Conservation (phyloP, 2,797 vertebrate genomes). For the Protonibea diacanthus region DNA sequence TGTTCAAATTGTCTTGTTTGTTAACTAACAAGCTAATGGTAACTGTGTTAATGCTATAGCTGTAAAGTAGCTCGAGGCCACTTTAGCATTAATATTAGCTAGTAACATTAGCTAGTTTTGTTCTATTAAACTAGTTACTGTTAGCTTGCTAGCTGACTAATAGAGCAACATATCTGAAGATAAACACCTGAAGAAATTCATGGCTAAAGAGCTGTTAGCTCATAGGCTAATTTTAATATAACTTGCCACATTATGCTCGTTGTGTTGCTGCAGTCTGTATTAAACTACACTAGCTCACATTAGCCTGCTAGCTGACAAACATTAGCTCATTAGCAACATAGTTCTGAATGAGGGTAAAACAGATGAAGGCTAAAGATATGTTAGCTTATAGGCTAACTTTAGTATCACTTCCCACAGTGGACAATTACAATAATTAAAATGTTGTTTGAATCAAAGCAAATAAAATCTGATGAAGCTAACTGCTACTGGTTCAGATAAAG, state of each 20-base stretch:
- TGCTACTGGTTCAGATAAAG: neutral
- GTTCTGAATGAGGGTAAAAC: neutral
- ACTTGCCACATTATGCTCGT: neutral
- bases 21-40: neutral
- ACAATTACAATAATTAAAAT: too few relatives aligned
- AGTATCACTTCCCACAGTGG: neutral
- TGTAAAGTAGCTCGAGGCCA: too few relatives aligned
- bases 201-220: neutral
- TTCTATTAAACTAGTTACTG: neutral
- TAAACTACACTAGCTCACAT: neutral
- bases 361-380: neutral
- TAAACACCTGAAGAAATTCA: neutral
- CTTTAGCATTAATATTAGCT: neutral
- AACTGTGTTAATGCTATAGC: neutral
- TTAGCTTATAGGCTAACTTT: neutral
- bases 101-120: neutral
- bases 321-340: neutral
- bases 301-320: neutral
- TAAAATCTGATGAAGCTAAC: too few relatives aligned
- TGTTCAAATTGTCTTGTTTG: neutral
- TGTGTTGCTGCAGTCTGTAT: too few relatives aligned
- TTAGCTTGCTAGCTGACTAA: neutral
- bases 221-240: neutral
- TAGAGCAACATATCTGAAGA: neutral
- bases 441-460: too few relatives aligned